These are phyloP conservation scores for Laspeyria flexula DNA, from an alignment of 2,888 invertebrate species.

Conservation along the genomic window DNA sequence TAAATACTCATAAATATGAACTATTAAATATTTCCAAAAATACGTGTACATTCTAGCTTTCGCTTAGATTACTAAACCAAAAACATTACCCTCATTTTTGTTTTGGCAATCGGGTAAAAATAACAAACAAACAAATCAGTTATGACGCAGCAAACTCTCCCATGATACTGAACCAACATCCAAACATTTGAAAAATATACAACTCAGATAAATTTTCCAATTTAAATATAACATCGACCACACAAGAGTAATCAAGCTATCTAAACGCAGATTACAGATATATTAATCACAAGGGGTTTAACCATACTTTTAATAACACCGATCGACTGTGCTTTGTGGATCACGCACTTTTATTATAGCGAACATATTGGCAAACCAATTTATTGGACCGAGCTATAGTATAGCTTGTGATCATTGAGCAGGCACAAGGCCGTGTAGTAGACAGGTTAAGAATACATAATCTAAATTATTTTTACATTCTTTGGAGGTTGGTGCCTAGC, in stretches of 20 bases:
- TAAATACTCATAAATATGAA: no score
- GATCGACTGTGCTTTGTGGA: constrained; percentile 53
- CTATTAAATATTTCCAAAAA: no score
- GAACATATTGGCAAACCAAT: constrained; percentile 3
- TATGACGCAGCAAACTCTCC: neutral
- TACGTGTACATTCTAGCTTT: no score
- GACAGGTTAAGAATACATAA: no score
- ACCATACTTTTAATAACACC: constrained; percentile 58
- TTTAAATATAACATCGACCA: constrained; percentile 4
- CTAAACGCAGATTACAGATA: constrained; percentile 31
- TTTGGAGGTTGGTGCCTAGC: no score
- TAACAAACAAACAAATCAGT: neutral
- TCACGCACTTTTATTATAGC: constrained; percentile 8
- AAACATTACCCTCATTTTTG: no score
- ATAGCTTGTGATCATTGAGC: no score
- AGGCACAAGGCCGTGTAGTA: no score
- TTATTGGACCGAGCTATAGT: neutral
- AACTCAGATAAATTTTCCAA: neutral
- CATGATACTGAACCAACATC: neutral
- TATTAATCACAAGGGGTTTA: constrained; percentile 51
- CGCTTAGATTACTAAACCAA: no score
- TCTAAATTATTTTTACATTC: no score
- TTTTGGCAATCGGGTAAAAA: no score
- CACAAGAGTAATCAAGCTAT: constrained; percentile 37
- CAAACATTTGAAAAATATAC: neutral